Evolutionary conservation across 2,113 vertebrate genomes (phyloP).

Genomic region (Lycaon pictus): DNA sequence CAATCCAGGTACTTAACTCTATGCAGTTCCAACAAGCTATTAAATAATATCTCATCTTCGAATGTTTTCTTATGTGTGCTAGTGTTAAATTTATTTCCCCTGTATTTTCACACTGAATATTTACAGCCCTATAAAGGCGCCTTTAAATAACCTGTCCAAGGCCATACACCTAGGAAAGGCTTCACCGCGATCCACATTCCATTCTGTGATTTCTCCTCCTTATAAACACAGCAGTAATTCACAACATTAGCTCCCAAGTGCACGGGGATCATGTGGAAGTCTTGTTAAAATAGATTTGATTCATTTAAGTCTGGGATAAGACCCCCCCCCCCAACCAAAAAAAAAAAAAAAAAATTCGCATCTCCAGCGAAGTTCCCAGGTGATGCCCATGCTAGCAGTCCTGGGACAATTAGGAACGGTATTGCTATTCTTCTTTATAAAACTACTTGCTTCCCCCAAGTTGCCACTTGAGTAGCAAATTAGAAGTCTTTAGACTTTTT

Average conservation of each 20-base stretch:
- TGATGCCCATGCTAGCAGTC: background rate
- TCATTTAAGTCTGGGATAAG: background rate
- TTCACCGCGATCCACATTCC: background rate
- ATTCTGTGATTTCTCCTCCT: background rate
- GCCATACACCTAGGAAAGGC: background rate
- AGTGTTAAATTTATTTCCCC: background rate
- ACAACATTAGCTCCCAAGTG: background rate
- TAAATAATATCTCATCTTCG: background rate
- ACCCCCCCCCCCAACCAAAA: background rate
- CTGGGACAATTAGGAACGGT: background rate
- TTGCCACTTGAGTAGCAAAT: background rate
- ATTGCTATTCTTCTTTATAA: background rate
- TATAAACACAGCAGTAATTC: background rate
- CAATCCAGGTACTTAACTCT: background rate
- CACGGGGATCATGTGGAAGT: background rate
- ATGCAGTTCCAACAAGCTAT: background rate
- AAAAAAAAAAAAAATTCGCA: background rate
- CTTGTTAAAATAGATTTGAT: background rate
- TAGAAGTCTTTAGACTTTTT: background rate
- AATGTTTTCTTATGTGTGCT: background rate
- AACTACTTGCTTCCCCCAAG: background rate
- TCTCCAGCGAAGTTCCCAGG: background rate
- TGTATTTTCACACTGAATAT: background rate
- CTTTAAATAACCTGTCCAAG: background rate
- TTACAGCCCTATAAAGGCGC: background rate